These are phyloP conservation scores for Strix aluco DNA, from an alignment of 2,113 vertebrate species.

Conservation along the genomic window DNA sequence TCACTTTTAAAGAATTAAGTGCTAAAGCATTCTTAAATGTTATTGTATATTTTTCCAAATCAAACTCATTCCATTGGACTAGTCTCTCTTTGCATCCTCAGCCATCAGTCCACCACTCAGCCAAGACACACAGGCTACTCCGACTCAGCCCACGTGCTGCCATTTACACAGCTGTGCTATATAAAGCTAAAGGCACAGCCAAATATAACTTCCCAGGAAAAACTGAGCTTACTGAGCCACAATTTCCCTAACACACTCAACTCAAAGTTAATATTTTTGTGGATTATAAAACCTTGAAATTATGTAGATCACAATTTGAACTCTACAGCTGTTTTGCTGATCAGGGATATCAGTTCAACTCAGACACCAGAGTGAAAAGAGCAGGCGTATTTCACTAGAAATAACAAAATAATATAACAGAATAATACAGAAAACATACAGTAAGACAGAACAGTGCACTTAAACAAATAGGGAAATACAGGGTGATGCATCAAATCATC, in stretches of 20 bases:
- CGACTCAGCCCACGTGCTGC: not conserved
- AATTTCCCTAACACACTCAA: rapidly evolving
- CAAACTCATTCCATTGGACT: rapidly evolving
- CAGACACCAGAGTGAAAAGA: too few species aligned
- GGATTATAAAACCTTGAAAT: not conserved
- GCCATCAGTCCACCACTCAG: rapidly evolving
- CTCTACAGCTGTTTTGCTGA: not conserved
- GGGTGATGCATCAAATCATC: too few species aligned
- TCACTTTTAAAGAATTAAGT: not conserved
- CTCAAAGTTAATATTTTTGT: not conserved
- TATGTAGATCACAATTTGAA: rapidly evolving
- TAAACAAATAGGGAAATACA: too few species aligned
- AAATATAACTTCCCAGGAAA: not conserved
- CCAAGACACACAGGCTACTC: not conserved
- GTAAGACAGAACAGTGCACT: too few species aligned
- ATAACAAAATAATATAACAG: too few species aligned
- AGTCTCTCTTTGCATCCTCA: not conserved
- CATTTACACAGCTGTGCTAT: not conserved
- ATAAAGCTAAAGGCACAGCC: not conserved
- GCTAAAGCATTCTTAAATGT: rapidly evolving
- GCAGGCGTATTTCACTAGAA: too few species aligned
- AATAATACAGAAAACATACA: too few species aligned
- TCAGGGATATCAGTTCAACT: too few species aligned
- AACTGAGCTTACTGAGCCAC: not conserved
- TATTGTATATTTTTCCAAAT: not conserved